Evolutionary conservation across 2,888 invertebrate genomes (phyloP), one percentile per base, ranked within the genome.

Genomic region (Itoplectis maculator): DNA sequence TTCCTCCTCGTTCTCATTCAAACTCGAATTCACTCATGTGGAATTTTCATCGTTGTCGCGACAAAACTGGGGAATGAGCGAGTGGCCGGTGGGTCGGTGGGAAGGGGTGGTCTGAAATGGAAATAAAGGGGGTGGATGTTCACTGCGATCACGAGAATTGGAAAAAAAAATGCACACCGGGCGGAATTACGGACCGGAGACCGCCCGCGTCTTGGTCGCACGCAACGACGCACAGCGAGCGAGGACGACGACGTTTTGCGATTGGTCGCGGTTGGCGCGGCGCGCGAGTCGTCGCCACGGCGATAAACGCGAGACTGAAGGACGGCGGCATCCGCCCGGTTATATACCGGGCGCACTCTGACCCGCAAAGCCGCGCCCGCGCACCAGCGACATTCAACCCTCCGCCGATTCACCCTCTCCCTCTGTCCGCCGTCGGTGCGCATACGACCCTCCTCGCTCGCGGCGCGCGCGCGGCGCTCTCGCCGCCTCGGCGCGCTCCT

Each of bases 311-410:
- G 88, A 91, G 88, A 92, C 92, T 92, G 88, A 91, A 89, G 90
- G 87, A 89, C 89, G 90, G 88, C 87, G 90, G 91, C 90, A 91
- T 89, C 91, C 91, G 90, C 92, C 91, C 91, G 90, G 91, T 91
- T 92, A 92, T 92, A 92, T 92, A 92, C 90, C 90, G 90, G 86
- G 90, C 90, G 89, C 91, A 90, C 90, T 91, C 89, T 91, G 92
- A 91, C 91, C 92, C 91, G 91, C 91, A 90, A 90, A 90, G 90
- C 89, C 89, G 91, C 92, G 92, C 92, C 91, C 88, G 92, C 92
- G 92, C 92, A 90, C 82, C 83, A 90, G 87, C 88, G 86, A 86
- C 87, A 88, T 87, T 65, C 86, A 82, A 79, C 84, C 69, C 76
- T 73, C 59, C 63, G 68, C 83, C n/a, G 73, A 73, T 80, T 73